Percentiles rank a stretch among this genome's conserved stretches.
phyloP scores from a whole-genome alignment of 2,888 invertebrate genomes.

The Acronicta aceris region DNA sequence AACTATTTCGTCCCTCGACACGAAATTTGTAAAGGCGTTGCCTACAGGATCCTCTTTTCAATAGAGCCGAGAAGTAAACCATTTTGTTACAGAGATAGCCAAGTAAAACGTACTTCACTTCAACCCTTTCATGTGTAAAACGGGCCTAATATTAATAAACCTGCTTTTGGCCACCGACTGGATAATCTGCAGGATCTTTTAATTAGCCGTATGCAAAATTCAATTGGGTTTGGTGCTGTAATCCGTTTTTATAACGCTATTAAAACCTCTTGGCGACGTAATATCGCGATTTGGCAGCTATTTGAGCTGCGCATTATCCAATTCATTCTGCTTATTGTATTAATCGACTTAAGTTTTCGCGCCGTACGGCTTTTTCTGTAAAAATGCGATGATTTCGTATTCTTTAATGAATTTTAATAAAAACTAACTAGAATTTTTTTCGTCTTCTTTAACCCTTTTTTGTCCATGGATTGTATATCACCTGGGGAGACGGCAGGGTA shows the following conservation, averaged over 20 bases:
- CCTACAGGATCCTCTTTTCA: slow-evolving; percentile 52
- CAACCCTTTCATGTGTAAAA: slow-evolving; percentile 43
- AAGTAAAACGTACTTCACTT: slow-evolving; percentile 30
- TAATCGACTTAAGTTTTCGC: slow-evolving; percentile 1
- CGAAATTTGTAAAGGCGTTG: slow-evolving; percentile 72
- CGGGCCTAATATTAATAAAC: slow-evolving; percentile 47
- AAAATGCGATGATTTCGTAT: too few species aligned
- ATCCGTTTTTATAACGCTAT: slow-evolving; percentile 48
- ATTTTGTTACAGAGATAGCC: slow-evolving; percentile 51
- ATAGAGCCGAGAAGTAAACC: slow-evolving; percentile 58
- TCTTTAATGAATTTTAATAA: too few species aligned
- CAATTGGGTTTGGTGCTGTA: slow-evolving; percentile 46
- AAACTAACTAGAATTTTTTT: too few species aligned
- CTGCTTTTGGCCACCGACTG: slow-evolving; percentile 28
- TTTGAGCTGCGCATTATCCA: slow-evolving; percentile 53
- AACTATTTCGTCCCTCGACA: slow-evolving; percentile 65
- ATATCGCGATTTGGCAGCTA: slow-evolving; percentile 51
- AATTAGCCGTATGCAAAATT: slow-evolving; percentile 53
- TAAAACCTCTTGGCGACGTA: slow-evolving; percentile 52
- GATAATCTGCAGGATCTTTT: slow-evolving; percentile 45
- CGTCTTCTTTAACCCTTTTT: too few species aligned
- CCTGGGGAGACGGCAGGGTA: too few species aligned
- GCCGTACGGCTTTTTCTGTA: too few species aligned
- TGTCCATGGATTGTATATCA: too few species aligned
- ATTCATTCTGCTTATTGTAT: slow-evolving; percentile 37